These are phyloP conservation scores for Delia radicum DNA, from an alignment of 1,140 invertebrate species.

Conservation along the genomic window DNA sequence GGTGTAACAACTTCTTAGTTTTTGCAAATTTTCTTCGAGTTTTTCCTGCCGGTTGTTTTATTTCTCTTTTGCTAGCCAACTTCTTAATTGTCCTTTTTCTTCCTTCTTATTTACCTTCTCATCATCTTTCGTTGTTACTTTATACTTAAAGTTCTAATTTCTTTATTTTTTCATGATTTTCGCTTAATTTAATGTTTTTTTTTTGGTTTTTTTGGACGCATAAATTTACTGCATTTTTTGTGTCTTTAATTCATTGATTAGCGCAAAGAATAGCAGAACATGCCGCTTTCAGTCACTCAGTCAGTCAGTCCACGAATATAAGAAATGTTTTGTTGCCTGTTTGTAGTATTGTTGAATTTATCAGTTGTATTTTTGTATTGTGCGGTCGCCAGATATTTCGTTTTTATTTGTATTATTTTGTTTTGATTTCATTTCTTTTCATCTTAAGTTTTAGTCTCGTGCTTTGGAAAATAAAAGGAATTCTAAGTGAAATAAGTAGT, in stretches of 20 bases:
- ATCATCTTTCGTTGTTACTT: not conserved
- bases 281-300: not conserved
- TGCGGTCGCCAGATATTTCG: not conserved
- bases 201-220: too few relatives aligned
- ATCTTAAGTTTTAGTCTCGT: constrained; percentile 2
- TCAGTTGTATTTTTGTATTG: not conserved
- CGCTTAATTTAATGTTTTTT: not conserved
- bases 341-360: not conserved
- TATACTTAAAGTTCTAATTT: constrained; percentile 5
- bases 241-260: constrained; percentile 21
- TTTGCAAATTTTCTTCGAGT: not conserved
- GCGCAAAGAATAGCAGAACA: not conserved
- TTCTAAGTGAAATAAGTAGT: too few relatives aligned
- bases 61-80: not conserved
- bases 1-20: not conserved
- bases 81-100: not conserved
- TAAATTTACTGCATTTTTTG: not conserved
- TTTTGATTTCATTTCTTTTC: constrained; percentile 7
- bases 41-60: not conserved
- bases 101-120: not conserved
- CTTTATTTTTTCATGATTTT: not conserved
- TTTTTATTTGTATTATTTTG: not conserved
- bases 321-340: not conserved
- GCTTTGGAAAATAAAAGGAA: not conserved
- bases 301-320: not conserved